Percentiles rank a stretch among this genome's conserved stretches.
These are phyloP conservation scores for Pseudochaenichthys georgianus DNA, from an alignment of 2,797 vertebrate genomes.

Conservation along the genomic window DNA sequence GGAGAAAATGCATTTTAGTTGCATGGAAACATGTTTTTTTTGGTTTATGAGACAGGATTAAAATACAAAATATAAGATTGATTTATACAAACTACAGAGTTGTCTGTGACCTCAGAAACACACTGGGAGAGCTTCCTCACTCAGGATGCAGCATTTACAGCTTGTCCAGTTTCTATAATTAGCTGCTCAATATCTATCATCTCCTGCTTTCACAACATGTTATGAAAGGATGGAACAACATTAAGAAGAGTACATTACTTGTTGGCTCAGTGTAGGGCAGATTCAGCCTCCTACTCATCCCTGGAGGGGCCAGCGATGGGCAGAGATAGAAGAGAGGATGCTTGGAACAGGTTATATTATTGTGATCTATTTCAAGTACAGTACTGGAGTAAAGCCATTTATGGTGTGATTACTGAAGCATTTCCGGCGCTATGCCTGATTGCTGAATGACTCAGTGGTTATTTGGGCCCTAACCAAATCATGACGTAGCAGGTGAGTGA, in stretches of 20 bases:
- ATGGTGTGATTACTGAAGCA: constrained; percentile 5
- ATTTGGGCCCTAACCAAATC: background rate
- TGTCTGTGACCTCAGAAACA: constrained; percentile 7
- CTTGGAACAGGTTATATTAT: constrained; percentile 35
- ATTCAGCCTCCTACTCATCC: constrained; percentile 65
- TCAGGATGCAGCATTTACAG: background rate
- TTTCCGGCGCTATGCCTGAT: constrained; percentile 21
- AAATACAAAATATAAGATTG: too few relatives aligned
- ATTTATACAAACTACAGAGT: background rate
- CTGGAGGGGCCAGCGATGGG: constrained; percentile 45
- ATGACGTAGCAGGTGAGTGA: background rate
- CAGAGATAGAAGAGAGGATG: constrained; percentile 31
- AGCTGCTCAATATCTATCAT: constrained; percentile 19
- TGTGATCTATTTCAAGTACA: constrained; percentile 50
- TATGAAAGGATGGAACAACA: constrained; percentile 58
- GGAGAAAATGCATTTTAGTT: too few relatives aligned
- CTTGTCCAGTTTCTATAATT: constrained; percentile 7
- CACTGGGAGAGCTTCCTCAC: background rate
- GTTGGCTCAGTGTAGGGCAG: constrained; percentile 39
- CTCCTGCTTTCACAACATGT: constrained; percentile 45
- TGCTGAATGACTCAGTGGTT: constrained; percentile 1
- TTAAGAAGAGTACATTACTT: constrained; percentile 45
- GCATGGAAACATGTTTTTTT: too few relatives aligned
- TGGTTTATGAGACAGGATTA: too few relatives aligned
- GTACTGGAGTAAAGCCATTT: constrained; percentile 26